Conservation (phyloP, 2,888 invertebrate species). For the Polyommatus iphigenia region DNA sequence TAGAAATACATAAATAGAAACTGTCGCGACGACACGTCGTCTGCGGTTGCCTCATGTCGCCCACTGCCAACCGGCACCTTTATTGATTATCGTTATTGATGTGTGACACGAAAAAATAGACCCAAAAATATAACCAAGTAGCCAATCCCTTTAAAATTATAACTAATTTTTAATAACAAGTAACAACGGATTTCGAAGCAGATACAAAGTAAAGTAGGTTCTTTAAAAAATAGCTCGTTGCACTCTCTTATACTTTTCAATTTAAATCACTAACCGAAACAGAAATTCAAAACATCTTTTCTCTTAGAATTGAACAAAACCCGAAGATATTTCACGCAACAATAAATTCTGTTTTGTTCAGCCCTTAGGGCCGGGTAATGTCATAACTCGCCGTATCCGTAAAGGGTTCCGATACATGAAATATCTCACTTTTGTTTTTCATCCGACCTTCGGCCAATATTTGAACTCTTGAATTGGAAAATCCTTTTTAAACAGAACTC, state of each 20-base stretch:
- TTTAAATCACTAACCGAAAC: not conserved
- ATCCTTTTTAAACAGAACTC: conserved; percentile 1
- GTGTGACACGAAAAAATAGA: too few relatives aligned
- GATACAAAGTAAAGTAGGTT: too few relatives aligned
- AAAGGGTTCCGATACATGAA: not conserved
- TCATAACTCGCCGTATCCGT: conserved; percentile 9
- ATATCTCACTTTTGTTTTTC: conserved; percentile 19
- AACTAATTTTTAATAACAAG: too few relatives aligned
- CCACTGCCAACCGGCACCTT: too few relatives aligned
- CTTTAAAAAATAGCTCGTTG: too few relatives aligned
- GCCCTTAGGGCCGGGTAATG: not conserved
- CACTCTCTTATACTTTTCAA: not conserved
- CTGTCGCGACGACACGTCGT: too few relatives aligned
- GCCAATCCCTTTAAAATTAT: too few relatives aligned
- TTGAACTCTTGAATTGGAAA: not conserved
- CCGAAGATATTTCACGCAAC: not conserved
- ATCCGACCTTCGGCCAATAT: conserved; percentile 2
- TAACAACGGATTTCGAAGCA: too few relatives aligned
- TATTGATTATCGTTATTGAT: too few relatives aligned
- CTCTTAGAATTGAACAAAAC: not conserved
- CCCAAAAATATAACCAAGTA: too few relatives aligned
- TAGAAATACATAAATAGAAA: too few relatives aligned
- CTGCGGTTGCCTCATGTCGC: too few relatives aligned
- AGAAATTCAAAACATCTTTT: not conserved
- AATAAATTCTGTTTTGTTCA: conserved; percentile 22